Evolutionary conservation across 2,888 invertebrate species (phyloP), one percentile per base, ranked within the genome.

Genomic region (Caenorhabditis wallacei): DNA sequence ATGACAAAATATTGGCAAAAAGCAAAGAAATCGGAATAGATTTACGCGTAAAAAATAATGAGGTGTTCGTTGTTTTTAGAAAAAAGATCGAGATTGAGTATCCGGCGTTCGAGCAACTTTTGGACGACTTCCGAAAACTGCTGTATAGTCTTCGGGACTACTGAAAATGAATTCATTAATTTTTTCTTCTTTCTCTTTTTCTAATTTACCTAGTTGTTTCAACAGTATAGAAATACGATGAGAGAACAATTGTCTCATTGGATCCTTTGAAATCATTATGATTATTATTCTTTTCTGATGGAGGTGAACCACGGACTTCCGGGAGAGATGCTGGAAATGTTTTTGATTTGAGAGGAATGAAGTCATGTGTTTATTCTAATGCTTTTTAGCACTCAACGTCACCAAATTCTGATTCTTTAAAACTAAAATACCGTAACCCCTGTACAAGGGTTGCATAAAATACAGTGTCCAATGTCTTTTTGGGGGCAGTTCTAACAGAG

Each of bases 101-200:
- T 90, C 90, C 8, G 91, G 91, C 7, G 91, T 91, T 64, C 91
- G 82, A 11, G 88, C 85, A 10, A 91, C 88, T 85, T 91, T 91
- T n/a, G 91, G 91, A 18, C 91, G 87, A 35, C 89, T 83, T 11
- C 89, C 91, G 74, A 91, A 91, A 10, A 87, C 88, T n/a, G 87
- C 75, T 0, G 84, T 76, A 80, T 91, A 91, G 56, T 91, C 91
- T 64, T 89, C 82, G 11, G 83, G 75, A 40, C 70, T 70, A 54
- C 56, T 64, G 64, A 35, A 64, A 30, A 40, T 2, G 16, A 40
- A 13, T 13, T 64, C 20, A 20, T 1, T 51, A 18, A 48, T 48
- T 48, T 7, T 48, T 48, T 40, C 4, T 13, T 40, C 2, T 13
- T 2, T 40, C 2, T 40, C 11, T 8, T 40, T 40, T 40, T 40